These are phyloP conservation scores for Remorina albescens DNA, from an alignment of 2,797 vertebrate genomes.

Conservation along the genomic window DNA sequence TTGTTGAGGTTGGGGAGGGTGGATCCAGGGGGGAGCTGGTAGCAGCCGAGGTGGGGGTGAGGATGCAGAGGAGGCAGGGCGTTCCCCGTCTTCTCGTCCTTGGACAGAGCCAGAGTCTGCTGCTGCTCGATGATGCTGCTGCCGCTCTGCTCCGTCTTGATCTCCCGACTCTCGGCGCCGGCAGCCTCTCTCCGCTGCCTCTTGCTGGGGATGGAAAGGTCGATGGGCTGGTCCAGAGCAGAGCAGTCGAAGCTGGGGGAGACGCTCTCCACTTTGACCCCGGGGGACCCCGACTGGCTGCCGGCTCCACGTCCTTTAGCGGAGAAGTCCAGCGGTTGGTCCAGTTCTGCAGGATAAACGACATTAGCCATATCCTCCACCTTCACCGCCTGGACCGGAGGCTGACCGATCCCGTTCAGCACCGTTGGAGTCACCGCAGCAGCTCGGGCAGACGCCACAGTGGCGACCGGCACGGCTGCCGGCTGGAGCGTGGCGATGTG, in stretches of 20 bases:
- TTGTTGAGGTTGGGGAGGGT: slow-evolving; percentile 42
- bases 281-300: slow-evolving; percentile 76
- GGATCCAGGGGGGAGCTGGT: slow-evolving; percentile 74
- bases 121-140: slow-evolving; percentile 62
- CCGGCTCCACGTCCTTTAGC: slow-evolving; percentile 75
- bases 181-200: slow-evolving; percentile 65
- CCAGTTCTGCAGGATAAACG: slow-evolving; percentile 83
- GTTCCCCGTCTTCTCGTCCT: slow-evolving; percentile 66
- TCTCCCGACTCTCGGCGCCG: slow-evolving; percentile 48
- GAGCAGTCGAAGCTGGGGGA: slow-evolving; percentile 81
- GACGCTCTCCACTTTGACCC: slow-evolving; percentile 88
- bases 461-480: slow-evolving; percentile 54
- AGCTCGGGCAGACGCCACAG: slow-evolving; percentile 19
- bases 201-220: slow-evolving; percentile 90
- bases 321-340: slow-evolving; percentile 93
- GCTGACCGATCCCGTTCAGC: slow-evolving; percentile 69
- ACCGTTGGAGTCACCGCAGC: slow-evolving; percentile 33
- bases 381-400: slow-evolving; percentile 84
- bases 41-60: slow-evolving; percentile 72
- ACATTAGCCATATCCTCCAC: slow-evolving; percentile 81
- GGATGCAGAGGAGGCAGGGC: slow-evolving; percentile 45
- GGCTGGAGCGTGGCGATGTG: slow-evolving; percentile 88
- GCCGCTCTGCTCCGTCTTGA: slow-evolving; percentile 80
- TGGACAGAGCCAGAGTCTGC: slow-evolving; percentile 23
- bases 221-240: slow-evolving; percentile 87